Evolutionary conservation across 2,113 vertebrate genomes (phyloP).

Genomic region (Melanerpes formicivorus): DNA sequence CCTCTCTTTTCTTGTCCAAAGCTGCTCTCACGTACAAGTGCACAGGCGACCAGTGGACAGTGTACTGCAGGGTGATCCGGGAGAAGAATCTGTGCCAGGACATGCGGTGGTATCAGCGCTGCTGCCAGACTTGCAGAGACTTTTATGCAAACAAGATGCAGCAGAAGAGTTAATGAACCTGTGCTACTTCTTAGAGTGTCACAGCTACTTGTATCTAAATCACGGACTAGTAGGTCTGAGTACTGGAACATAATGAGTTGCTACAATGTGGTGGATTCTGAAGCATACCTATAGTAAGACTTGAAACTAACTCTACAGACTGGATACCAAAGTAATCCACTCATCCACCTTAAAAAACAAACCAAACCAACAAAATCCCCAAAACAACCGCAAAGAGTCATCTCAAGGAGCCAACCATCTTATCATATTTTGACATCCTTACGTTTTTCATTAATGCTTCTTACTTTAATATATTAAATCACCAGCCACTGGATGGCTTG

Average conservation of each 20-base stretch:
- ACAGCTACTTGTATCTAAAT: conserved; percentile 63
- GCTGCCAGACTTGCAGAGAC: conserved; percentile 95
- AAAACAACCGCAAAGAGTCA: conserved; percentile 2
- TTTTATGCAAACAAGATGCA: conserved; percentile 92
- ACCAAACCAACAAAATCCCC: too few species aligned
- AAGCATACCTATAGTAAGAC: conserved; percentile 72
- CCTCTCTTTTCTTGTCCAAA: conserved; percentile 64
- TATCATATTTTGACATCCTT: conserved; percentile 44
- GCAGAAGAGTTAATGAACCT: conserved; percentile 78
- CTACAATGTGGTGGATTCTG: conserved; percentile 61
- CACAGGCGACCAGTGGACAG: conserved; percentile 93
- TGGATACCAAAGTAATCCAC: conserved; percentile 74
- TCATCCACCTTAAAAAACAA: conserved; percentile 40
- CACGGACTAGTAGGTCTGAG: conserved; percentile 57
- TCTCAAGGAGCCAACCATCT: conserved; percentile 54
- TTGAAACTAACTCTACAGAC: conserved; percentile 76
- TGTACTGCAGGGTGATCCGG: conserved; percentile 91
- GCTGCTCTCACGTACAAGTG: conserved; percentile 96
- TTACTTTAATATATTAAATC: conserved; percentile 74
- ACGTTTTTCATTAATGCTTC: conserved; percentile 42
- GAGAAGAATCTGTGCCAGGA: conserved; percentile 95
- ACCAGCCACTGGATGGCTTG: conserved; percentile 83
- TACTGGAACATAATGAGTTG: conserved; percentile 62
- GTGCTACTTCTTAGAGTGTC: conserved; percentile 51
- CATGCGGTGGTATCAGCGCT: conserved; percentile 97